Base-by-base conservation (phyloP, 2,888 invertebrate genomes). In the Yponomeuta evonymella region DNA sequence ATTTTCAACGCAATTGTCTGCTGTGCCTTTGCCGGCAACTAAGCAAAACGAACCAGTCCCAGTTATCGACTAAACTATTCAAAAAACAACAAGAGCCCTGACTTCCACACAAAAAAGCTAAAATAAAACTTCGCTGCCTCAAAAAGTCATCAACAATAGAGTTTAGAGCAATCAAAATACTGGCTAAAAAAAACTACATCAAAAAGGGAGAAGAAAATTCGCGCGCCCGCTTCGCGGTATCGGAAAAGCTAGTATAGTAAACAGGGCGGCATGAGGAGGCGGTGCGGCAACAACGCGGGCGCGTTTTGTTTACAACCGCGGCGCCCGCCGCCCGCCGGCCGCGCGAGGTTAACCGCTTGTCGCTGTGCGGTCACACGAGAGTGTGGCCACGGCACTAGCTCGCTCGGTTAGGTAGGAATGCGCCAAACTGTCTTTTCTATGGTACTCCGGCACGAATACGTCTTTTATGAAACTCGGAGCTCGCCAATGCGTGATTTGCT, bases 241-340 rank as follows among this genome's bases (percentile, higher is more conserved):
- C 69, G 73, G 73, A 75, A 75, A 73, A 58, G 51, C 51, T 58
- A 58, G 70, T 65, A 73, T 77, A 76, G 78, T 77, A 78, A 77
- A 76, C 81, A 81, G 77, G 73, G 76, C 76, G 75, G 78, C 74
- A 75, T 76, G 78, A 73, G 73, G 43, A 76, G 74, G 77, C 81
- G 80, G 80, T 77, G 81, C 78, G 86, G 86, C 87, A 85, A 85
- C 86, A 85, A 83, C 84, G 85, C 86, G 77, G 73, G 82, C 80
- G 83, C 85, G 86, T 79, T 85, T 88, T 89, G 88, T 89, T 89
- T 89, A 89, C 88, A 84, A 83, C 79, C 73, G 70, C 70, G 23
- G 23, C 23, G 23, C 23, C n/a, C n/a, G n/a, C n/a, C n/a, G n/a
- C n/a, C 65, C 62, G 67, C 76, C 78, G 78, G 75, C 78, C 76